phyloP scores from a whole-genome alignment of 1,140 invertebrate species.

The Melitaea cinxia region DNA sequence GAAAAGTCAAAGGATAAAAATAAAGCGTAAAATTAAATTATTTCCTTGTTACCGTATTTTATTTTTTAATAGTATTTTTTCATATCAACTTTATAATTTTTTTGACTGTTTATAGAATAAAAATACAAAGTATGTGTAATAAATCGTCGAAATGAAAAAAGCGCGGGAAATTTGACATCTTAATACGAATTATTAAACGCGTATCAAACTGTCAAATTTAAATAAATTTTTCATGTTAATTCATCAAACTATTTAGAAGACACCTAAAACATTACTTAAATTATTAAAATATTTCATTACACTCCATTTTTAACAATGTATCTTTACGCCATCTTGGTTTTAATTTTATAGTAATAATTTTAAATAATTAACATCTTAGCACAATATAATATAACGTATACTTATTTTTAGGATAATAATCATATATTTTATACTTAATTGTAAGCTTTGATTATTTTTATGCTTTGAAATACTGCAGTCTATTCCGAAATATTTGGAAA shows the following conservation, averaged over 20 bases:
- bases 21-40: slow-evolving; percentile 1
- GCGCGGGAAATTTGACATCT: neutral
- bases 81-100: neutral
- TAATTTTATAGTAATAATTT: neutral
- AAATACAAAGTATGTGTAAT: no score
- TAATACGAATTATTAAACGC: neutral
- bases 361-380: neutral
- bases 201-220: neutral
- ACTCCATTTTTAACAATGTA: neutral
- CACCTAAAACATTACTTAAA: neutral
- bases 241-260: no score
- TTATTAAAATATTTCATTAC: neutral
- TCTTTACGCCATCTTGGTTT: neutral
- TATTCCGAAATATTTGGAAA: no score
- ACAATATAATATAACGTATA: neutral
- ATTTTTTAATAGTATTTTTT: neutral
- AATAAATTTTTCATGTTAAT: no score
- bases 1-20: slow-evolving; percentile 38
- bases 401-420: neutral
- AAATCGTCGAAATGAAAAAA: no score
- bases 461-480: neutral
- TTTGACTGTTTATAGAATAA: no score
- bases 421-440: neutral
- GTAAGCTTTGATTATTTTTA: neutral
- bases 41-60: neutral